phyloP scores from a whole-genome alignment of 2,113 vertebrate species.

The Scophthalmus maximus region DNA sequence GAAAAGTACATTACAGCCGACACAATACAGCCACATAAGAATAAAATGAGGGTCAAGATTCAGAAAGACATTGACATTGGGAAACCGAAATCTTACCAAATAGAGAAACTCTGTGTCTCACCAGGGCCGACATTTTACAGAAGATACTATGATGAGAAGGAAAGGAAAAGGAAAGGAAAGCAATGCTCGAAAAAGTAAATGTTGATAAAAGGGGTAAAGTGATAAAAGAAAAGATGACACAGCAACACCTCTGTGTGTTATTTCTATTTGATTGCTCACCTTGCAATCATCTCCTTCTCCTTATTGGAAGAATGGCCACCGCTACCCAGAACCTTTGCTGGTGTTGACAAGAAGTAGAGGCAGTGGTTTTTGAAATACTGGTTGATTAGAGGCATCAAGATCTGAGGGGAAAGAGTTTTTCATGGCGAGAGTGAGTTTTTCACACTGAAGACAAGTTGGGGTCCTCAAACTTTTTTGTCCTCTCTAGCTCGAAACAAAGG shows the following conservation, averaged over 20 bases:
- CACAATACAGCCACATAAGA: background rate
- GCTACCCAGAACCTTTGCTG: constrained; percentile 92
- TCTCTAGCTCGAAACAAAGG: background rate
- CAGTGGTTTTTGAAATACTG: constrained; percentile 94
- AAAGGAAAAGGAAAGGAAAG: constrained; percentile 13
- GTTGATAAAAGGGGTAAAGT: background rate
- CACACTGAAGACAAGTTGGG: background rate
- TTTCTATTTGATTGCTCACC: constrained; percentile 72
- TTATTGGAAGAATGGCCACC: constrained; percentile 94
- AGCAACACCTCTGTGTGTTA: background rate
- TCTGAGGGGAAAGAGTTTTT: constrained; percentile 79
- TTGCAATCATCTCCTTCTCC: constrained; percentile 97
- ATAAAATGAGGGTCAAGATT: constrained; percentile 27
- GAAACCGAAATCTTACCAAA: constrained; percentile 87
- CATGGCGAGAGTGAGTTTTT: constrained; percentile 19
- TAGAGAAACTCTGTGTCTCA: constrained; percentile 94
- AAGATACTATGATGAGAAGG: constrained; percentile 85
- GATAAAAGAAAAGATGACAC: background rate
- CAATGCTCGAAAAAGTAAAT: constrained; percentile 15
- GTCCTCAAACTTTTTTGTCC: background rate
- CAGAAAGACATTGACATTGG: constrained; percentile 1
- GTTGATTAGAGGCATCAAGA: constrained; percentile 92
- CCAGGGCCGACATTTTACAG: constrained; percentile 94
- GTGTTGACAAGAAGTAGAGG: constrained; percentile 85
- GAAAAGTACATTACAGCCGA: background rate